phyloP scores from a whole-genome alignment of 35 echinoderm and acorn worm genomes.

The Ophiothrix spiculata region DNA sequence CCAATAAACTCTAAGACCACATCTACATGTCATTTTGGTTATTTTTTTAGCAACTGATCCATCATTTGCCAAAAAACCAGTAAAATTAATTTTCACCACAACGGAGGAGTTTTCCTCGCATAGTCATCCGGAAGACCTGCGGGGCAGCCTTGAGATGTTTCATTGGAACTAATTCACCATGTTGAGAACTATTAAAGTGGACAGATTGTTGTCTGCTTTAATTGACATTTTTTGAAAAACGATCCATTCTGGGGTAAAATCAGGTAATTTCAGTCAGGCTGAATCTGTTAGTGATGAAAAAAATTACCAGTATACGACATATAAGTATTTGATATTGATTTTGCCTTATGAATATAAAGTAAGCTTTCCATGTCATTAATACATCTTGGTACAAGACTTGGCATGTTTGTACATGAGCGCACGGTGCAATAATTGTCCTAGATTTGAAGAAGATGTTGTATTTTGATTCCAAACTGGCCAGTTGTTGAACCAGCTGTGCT shows the following conservation, averaged over 20 bases:
- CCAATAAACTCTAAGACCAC: neutral
- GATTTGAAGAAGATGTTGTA: too few species aligned
- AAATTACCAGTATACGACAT: neutral
- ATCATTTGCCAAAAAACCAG: too few species aligned
- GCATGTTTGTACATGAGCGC: too few species aligned
- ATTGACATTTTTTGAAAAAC: neutral
- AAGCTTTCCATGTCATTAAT: too few species aligned
- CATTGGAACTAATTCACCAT: neutral
- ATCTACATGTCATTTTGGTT: neutral
- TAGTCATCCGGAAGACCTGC: neutral
- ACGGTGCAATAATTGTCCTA: too few species aligned
- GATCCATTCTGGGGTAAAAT: neutral
- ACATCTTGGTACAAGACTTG: too few species aligned
- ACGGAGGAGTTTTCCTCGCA: neutral
- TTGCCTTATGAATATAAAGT: too few species aligned
- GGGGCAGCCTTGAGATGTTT: neutral
- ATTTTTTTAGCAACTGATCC: neutral
- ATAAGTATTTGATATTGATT: too few species aligned
- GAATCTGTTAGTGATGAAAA: too few species aligned
- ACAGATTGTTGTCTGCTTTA: neutral
- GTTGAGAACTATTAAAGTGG: neutral
- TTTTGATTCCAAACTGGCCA: neutral
- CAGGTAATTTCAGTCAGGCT: too few species aligned
- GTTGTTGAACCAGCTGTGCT: neutral
- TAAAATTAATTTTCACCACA: slow-evolving; percentile 5